Conservation (phyloP, 30 jellyfish, hydroid and myxozoan species). For the Thelohanellus kitauei region DNA sequence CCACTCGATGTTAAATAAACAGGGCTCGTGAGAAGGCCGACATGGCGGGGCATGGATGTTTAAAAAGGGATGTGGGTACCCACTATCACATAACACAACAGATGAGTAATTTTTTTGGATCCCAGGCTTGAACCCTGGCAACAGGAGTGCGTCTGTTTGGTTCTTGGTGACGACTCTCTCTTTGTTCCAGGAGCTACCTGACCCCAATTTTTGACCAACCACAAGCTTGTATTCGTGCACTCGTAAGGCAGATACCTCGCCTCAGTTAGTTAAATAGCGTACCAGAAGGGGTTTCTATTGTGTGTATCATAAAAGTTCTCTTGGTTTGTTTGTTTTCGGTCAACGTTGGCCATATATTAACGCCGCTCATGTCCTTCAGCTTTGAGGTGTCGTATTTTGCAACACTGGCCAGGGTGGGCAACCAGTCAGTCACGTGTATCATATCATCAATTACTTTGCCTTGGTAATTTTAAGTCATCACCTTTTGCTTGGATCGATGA, state of each 20-base stretch:
- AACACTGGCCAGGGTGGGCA: slow-evolving; percentile 25
- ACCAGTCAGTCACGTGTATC: slow-evolving; percentile 81
- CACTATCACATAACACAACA: slow-evolving; percentile 24
- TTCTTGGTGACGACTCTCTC: slow-evolving; percentile 15
- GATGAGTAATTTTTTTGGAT: slow-evolving; percentile 1
- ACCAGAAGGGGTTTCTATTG: too few relatives aligned
- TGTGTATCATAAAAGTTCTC: too few relatives aligned
- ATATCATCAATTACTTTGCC: slow-evolving; percentile 44
- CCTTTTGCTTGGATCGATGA: slow-evolving; percentile 19
- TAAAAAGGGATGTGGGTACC: slow-evolving; percentile 72
- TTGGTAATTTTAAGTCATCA: slow-evolving; percentile 1
- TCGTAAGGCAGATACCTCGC: slow-evolving; percentile 22
- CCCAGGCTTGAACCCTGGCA: not conserved
- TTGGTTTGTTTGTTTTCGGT: too few relatives aligned
- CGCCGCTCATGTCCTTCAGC: too few relatives aligned
- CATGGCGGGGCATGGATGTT: slow-evolving; percentile 94
- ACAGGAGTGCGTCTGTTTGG: slow-evolving; percentile 12
- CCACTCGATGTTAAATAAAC: slow-evolving; percentile 77
- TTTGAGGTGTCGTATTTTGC: slow-evolving; percentile 20
- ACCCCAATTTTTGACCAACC: slow-evolving; percentile 55
- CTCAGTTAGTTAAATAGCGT: too few relatives aligned
- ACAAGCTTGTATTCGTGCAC: slow-evolving; percentile 66
- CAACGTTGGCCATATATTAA: slow-evolving; percentile 36
- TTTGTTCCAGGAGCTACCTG: slow-evolving; percentile 47
- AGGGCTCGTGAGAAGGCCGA: slow-evolving; percentile 73